Evolutionary conservation across 2,113 vertebrate genomes (phyloP).

Genomic region (Talpa occidentalis): DNA sequence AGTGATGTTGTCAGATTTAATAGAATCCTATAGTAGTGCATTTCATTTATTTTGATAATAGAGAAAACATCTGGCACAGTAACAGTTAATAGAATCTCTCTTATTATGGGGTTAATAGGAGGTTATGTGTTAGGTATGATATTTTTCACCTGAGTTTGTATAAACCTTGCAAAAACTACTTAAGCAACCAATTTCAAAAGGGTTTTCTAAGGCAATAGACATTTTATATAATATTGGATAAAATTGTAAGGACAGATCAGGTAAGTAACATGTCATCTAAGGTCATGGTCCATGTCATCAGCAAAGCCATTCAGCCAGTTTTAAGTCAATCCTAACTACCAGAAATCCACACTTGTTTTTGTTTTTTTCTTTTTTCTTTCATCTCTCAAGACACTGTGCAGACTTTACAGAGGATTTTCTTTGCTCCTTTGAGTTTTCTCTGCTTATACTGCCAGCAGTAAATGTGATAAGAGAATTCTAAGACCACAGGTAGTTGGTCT

Average conservation of each 20-base stretch:
- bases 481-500: background rate
- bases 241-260: background rate
- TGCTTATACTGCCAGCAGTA: background rate
- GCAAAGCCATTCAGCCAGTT: background rate
- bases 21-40: background rate
- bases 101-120: background rate
- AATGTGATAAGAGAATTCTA: background rate
- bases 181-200: constrained; percentile 2
- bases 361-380: background rate
- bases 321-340: background rate
- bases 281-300: background rate
- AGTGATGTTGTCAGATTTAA: background rate
- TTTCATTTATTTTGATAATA: constrained; percentile 7
- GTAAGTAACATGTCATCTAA: background rate
- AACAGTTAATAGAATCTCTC: background rate
- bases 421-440: constrained; percentile 25
- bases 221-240: background rate
- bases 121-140: background rate
- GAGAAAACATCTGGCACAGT: background rate
- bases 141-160: constrained; percentile 21
- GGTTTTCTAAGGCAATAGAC: background rate
- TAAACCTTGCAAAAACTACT: background rate
- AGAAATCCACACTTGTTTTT: background rate
- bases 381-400: background rate
- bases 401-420: constrained; percentile 5